Evolutionary conservation across 2,888 invertebrate genomes (phyloP).

Genomic region (Embidobia sp.): DNA sequence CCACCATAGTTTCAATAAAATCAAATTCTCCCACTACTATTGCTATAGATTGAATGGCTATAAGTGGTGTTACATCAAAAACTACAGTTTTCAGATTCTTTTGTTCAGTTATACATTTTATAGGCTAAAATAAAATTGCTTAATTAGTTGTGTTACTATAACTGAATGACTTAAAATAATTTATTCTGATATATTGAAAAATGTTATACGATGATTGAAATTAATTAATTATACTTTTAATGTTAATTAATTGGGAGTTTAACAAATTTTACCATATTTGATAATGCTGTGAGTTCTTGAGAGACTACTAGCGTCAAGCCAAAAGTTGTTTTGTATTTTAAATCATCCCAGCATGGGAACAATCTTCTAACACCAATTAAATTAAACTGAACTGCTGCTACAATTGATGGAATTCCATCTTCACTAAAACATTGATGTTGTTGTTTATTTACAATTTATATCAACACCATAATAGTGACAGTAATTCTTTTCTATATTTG

Average conservation of each 20-base stretch:
- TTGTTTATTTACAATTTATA: too few relatives aligned
- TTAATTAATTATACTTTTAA: too few relatives aligned
- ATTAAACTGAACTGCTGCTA: background rate
- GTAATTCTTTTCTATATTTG: too few relatives aligned
- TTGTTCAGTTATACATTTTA: background rate
- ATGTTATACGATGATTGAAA: too few relatives aligned
- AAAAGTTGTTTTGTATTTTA: slow-evolving; percentile 15
- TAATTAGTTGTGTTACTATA: too few relatives aligned
- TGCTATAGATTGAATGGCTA: slow-evolving; percentile 25
- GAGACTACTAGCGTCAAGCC: slow-evolving; percentile 1
- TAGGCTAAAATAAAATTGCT: slow-evolving; percentile 23
- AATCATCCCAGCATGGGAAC: slow-evolving; percentile 30
- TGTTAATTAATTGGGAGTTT: background rate
- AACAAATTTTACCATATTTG: slow-evolving; percentile 19
- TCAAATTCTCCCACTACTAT: slow-evolving; percentile 23
- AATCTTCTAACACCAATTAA: background rate
- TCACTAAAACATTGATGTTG: too few relatives aligned
- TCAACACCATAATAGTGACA: too few relatives aligned
- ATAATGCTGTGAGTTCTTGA: slow-evolving; percentile 4
- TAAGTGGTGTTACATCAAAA: slow-evolving; percentile 33
- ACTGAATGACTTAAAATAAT: too few relatives aligned
- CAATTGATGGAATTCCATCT: background rate
- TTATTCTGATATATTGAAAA: background rate
- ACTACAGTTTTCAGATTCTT: slow-evolving; percentile 5
- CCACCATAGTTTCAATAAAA: slow-evolving; percentile 1